Percentiles rank a stretch among this genome's conserved stretches.
phyloP scores from a whole-genome alignment of 2,888 invertebrate species.

The Rhimphoctona megacephalus region DNA sequence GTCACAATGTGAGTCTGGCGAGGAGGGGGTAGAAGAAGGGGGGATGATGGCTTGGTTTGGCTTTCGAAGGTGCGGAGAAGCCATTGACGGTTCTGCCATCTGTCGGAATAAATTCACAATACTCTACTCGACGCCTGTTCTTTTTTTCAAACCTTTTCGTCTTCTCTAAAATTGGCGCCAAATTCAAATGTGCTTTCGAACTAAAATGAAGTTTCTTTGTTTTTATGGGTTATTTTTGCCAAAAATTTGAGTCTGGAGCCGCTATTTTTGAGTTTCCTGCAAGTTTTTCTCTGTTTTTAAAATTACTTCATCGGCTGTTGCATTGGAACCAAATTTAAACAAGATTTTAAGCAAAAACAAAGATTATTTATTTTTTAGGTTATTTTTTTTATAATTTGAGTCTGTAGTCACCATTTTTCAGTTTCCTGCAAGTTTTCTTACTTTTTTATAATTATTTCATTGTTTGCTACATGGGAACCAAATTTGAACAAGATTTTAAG shows the following conservation, averaged over 20 bases:
- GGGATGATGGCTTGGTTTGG: conserved; percentile 42
- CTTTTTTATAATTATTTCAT: background rate
- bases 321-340: no score
- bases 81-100: conserved; percentile 47
- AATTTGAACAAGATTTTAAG: no score
- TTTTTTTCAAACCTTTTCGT: background rate
- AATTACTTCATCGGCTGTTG: no score
- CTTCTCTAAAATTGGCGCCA: conserved; percentile 26
- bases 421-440: background rate
- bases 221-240: background rate
- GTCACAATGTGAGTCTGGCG: background rate
- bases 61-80: conserved; percentile 51
- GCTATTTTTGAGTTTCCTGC: background rate
- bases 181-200: conserved; percentile 22
- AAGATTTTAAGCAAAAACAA: no score
- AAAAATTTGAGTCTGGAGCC: background rate
- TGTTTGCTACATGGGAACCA: no score
- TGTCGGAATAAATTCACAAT: conserved; percentile 25
- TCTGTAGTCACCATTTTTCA: background rate
- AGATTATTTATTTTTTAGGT: no score
- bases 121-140: conserved; percentile 1
- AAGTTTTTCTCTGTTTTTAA: background rate
- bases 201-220: background rate
- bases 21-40: background rate
- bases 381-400: background rate